Evolutionary conservation across 2,888 invertebrate species (phyloP), one percentile per base, ranked within the genome.

Genomic region (Bimastos eiseni): DNA sequence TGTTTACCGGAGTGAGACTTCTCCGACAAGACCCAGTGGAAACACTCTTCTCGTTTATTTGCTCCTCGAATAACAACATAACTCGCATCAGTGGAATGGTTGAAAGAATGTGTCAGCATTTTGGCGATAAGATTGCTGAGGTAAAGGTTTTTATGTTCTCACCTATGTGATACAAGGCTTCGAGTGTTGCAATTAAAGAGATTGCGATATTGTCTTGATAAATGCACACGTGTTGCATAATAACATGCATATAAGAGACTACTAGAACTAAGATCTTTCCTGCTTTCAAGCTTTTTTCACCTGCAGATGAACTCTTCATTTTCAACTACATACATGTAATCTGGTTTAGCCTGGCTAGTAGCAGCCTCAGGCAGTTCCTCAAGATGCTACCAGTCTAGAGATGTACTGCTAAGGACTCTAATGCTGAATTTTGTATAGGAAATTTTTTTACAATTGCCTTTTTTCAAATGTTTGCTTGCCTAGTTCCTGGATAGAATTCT

Each of bases 1-100:
- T 93, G 33, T 97, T 97, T 93, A 96, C 92, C 88, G 98, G 98
- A 0, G 97, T 99, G n/a, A 96, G 99, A 93, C 97, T 99, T 94
- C 95, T 99, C 89, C 95, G 97, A 91, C 99, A 99, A 95, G 97
- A 98, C 93, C 97, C 98, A 0, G 96, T 97, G 0, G 99, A 99
- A 95, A 98, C 98, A 95, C 96, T 99, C 24, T 97, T 99, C 94
- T 97, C 98, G 21, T 99, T 99, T 94, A 98, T 99, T 93, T 99
- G 99, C 95, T 99, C 99, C 90, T 98, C 98, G 91, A 99, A 99
- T 95, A 99, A 99, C 95, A 97, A 99, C 94, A 98, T 99, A 93
- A 96, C 96, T 92, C 92, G 98, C 93, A 99, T 99, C 94, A 97
- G 97, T 36, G 96, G 96, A 88, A 97, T 99, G 98, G 97, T 99